Conservation (phyloP, 1,140 invertebrate genomes). For the Drosophila nigrodunni region DNA sequence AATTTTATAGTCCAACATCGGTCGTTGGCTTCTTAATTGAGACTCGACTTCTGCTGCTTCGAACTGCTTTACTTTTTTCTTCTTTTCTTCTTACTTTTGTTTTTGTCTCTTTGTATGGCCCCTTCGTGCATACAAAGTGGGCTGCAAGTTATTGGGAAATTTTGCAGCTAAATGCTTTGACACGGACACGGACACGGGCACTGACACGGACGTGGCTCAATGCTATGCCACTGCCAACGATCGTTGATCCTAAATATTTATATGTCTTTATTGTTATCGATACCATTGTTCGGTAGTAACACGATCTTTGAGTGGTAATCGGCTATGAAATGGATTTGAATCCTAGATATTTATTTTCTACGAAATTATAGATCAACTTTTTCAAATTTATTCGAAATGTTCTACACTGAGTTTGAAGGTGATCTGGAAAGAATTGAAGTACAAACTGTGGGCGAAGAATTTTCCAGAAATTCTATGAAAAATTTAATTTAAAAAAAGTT, state of each 20-base stretch:
- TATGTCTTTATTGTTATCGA: background rate
- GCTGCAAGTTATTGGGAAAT: slow-evolving; percentile 40
- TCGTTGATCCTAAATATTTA: slow-evolving; percentile 16
- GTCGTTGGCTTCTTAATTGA: slow-evolving; percentile 50
- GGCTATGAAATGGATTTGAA: too few species aligned
- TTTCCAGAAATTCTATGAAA: too few species aligned
- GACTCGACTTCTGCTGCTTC: slow-evolving; percentile 15
- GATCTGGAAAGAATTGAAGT: too few species aligned
- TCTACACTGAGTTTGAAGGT: too few species aligned
- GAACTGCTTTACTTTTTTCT: slow-evolving; percentile 1
- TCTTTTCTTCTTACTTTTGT: background rate
- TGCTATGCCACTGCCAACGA: slow-evolving; percentile 22
- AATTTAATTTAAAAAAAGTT: too few species aligned
- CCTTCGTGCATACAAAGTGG: slow-evolving; percentile 43
- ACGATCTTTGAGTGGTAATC: background rate
- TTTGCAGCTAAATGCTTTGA: slow-evolving; percentile 25
- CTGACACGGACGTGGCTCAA: slow-evolving; percentile 38
- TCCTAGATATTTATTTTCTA: too few species aligned
- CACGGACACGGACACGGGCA: slow-evolving; percentile 34
- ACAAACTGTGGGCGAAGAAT: too few species aligned
- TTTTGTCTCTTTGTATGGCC: slow-evolving; percentile 3
- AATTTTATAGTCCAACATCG: slow-evolving; percentile 48
- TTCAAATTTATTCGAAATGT: too few species aligned
- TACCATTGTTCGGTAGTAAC: background rate
- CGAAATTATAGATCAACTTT: too few species aligned